Evolutionary conservation across 64 coral and sea anemone genomes (phyloP), one percentile per base, ranked within the genome.

Genomic region (Porites australiensis): DNA sequence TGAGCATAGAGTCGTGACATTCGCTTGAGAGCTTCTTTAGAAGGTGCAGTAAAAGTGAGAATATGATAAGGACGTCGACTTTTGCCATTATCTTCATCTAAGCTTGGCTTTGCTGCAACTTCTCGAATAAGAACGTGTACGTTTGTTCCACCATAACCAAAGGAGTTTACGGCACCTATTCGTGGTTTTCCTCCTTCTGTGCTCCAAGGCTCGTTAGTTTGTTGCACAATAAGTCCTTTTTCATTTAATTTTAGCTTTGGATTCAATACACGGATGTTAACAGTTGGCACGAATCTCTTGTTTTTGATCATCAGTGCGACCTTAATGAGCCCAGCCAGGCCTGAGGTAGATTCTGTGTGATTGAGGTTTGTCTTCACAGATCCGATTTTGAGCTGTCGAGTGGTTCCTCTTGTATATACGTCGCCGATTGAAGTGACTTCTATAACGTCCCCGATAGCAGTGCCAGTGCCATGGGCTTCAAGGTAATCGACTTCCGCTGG

Each of bases 311-410:
- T 96, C 12, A 96, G 72, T 46, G 88, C 86, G 16, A 84, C 23
- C 23, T 96, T 93, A 27, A 96, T 92, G 13, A 96, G 13, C 21
- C 94, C 94, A 64, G 94, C 90, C 59, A 96, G 65, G 44, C 95
- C 95, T 4, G 95, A 74, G 3, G 95, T 96, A 20, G 95, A 96
- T 69, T 96, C 95, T 19, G 95, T 96, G 44, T 96, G 95, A 86
- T 96, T 96, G 16, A 96, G 57, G 72, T 96, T 96, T 47, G 95
- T 93, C 54, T 93, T 96, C 2, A 96, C 90, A 13, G 95, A 96
- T 15, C 95, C 90, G 7, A 93, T 64, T 23, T 66, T 77, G 23
- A 93, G 44, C 9, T 83, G 49, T 88, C 86, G 79, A 58, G 8
- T 68, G 20, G 23, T 19, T 45, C 10, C 27, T 55, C 47, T 53